Percentiles rank a stretch among this genome's conserved stretches.
Conservation (phyloP, 2,888 invertebrate species). For the Pandemis heparana region DNA sequence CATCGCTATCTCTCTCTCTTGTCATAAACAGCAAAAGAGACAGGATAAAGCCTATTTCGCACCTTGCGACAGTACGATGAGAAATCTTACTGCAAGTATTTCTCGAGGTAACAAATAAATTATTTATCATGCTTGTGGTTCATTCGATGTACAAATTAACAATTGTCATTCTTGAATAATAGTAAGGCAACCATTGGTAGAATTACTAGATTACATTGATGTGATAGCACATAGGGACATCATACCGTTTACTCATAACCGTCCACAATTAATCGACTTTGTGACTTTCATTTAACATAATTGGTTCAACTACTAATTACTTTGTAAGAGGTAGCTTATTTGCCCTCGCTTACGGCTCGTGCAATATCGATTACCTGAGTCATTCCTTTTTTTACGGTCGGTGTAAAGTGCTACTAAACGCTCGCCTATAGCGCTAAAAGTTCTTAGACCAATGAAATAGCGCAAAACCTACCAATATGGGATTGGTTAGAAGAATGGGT, state of each 20-base stretch:
- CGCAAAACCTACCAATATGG: too few species aligned
- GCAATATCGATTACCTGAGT: neutral
- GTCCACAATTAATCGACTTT: neutral
- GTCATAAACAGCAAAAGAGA: too few species aligned
- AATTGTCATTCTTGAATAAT: slow-evolving; percentile 45
- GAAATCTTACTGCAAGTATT: too few species aligned
- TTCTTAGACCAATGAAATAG: too few species aligned
- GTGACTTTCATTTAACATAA: neutral
- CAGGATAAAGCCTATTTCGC: too few species aligned
- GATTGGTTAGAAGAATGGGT: too few species aligned
- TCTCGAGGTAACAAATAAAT: neutral
- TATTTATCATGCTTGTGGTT: neutral
- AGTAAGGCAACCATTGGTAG: slow-evolving; percentile 79
- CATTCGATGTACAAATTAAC: slow-evolving; percentile 46
- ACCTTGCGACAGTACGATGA: too few species aligned
- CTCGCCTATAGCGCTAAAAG: too few species aligned
- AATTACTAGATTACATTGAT: slow-evolving; percentile 59
- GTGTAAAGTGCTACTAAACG: too few species aligned
- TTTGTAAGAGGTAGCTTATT: neutral
- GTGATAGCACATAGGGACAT: slow-evolving; percentile 55
- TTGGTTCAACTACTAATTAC: too few species aligned
- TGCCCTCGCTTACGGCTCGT: neutral
- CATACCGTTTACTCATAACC: slow-evolving; percentile 25
- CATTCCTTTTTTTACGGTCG: too few species aligned
- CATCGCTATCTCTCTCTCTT: too few species aligned